These are phyloP conservation scores for Pluvianellus socialis DNA, from an alignment of 2,113 vertebrate species.

Conservation along the genomic window DNA sequence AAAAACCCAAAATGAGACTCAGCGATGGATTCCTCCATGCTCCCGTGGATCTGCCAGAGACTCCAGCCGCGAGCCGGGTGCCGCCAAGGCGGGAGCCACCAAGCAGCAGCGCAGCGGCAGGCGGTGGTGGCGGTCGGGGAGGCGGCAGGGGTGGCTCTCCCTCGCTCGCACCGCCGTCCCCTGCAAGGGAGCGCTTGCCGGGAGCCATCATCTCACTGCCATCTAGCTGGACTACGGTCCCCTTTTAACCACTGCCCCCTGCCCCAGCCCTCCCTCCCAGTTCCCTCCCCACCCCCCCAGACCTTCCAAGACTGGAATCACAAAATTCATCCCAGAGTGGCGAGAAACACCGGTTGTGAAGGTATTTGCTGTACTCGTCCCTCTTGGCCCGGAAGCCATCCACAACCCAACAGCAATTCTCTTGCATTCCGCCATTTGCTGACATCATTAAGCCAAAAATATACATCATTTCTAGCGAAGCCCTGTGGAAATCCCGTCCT, in stretches of 20 bases:
- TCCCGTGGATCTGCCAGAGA: neutral
- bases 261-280: neutral
- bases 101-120: neutral
- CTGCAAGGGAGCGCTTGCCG: neutral
- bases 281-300: neutral
- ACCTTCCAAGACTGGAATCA: neutral
- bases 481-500: neutral
- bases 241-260: neutral
- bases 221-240: neutral
- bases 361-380: neutral
- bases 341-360: neutral
- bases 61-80: neutral
- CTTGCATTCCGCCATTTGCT: neutral
- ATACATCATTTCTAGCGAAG: neutral
- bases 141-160: neutral
- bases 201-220: neutral
- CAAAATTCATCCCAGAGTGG: neutral
- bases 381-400: neutral
- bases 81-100: neutral
- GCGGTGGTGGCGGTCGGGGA: neutral
- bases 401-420: neutral
- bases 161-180: accelerated
- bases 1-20: slow-evolving; percentile 19
- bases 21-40: slow-evolving; percentile 20
- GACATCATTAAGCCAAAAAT: neutral